Percentiles rank a stretch among this genome's conserved stretches.
phyloP scores from a whole-genome alignment of 2,113 vertebrate genomes.

The Oostethus manadensis region DNA sequence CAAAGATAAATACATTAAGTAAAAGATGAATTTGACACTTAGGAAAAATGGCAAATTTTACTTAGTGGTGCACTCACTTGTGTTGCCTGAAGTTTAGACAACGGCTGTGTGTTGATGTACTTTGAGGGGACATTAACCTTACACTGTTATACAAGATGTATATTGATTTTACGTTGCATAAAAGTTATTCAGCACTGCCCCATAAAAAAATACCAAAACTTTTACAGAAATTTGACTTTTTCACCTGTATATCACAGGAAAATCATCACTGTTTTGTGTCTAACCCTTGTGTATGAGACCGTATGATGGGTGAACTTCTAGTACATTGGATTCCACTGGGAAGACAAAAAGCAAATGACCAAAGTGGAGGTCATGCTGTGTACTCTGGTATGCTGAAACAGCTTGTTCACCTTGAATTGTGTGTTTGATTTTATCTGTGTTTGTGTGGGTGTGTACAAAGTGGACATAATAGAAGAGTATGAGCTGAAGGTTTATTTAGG shows the following conservation, averaged over 20 bases:
- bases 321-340: slow-evolving; percentile 12
- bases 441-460: slow-evolving; percentile 26
- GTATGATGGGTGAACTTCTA: background rate
- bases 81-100: too few species aligned
- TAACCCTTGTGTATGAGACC: background rate
- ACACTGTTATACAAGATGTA: too few species aligned
- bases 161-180: too few species aligned
- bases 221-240: too few species aligned
- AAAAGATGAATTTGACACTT: background rate
- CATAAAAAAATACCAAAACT: too few species aligned
- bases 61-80: too few species aligned
- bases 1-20: slow-evolving; percentile 26
- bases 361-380: slow-evolving; percentile 10
- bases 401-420: slow-evolving; percentile 13
- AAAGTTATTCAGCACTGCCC: too few species aligned
- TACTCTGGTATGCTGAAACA: slow-evolving; percentile 38
- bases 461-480: slow-evolving; percentile 36
- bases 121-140: too few species aligned
- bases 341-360: slow-evolving; percentile 9
- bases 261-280: background rate
- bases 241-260: background rate
- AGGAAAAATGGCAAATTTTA: too few species aligned
- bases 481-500: slow-evolving; percentile 47
- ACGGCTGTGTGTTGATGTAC: too few species aligned
- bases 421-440: slow-evolving; percentile 17